Evolutionary conservation across 2,888 invertebrate species (phyloP), one percentile per base, ranked within the genome.

Genomic region (Anoncus sp.): DNA sequence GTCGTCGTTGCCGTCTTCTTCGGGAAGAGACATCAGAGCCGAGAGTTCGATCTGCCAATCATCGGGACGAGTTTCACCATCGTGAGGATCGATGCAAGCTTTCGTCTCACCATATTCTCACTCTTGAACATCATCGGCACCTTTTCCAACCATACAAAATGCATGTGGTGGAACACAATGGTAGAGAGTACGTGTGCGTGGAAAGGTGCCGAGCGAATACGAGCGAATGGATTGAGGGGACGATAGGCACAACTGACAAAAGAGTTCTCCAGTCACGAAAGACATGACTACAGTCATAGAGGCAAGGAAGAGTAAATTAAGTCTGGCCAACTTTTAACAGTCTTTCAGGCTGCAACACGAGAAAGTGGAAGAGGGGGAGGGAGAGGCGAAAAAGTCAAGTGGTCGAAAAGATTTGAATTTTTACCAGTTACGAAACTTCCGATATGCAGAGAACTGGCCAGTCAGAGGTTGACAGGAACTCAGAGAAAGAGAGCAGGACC

Each of bases 31-130:
- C 77, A 69, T 70, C 57, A 51, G 38, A 59, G 65, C 76, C 43
- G 67, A 47, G 78, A 80, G 78, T 80, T 81, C 75, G 77, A 82
- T 82, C 80, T 82, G 81, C 82, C 82, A 82, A 81, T 82, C 81
- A 81, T 55, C 75, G 45, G 16, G 38, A 63, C 76, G 75, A 81
- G 78, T 80, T 80, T 80, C 70, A 35, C 53, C 14, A 60, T 20
- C 31, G 47, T 47, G 38, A 38, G 38, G 38, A 47, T 69, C 62
- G 74, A 22, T 38, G 67, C 27, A 16, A n/a, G 49, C 18, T 70
- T 45, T 73, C 38, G 59, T 73, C 70, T 62, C 18, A 38, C 38
- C 38, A 10, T 14, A 18, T 45, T 65, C 45, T 35, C 62, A 49
- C 24, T 18, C 45, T 27, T 38, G 20, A 20, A 22, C 70, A 49